Evolutionary conservation across 2,113 vertebrate genomes (phyloP).

Genomic region (Shinisaurus crocodilurus): DNA sequence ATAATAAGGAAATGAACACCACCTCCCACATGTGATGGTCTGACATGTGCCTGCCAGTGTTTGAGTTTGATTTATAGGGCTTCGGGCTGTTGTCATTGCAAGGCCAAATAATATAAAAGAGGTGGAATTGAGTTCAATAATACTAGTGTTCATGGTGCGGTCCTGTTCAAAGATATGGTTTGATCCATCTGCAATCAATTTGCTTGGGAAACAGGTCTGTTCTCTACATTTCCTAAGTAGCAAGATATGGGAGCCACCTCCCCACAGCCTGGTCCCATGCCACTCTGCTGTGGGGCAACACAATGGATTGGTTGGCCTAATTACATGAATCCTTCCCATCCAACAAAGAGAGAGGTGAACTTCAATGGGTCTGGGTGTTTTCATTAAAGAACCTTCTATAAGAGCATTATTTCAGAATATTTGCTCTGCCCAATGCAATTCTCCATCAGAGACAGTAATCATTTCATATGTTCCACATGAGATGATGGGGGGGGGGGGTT

Average conservation of each 20-base stretch:
- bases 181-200: not conserved
- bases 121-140: not conserved
- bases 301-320: not conserved
- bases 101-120: not conserved
- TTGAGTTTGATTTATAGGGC: not conserved
- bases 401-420: not conserved
- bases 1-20: not conserved
- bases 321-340: not conserved
- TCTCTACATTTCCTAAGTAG: not conserved
- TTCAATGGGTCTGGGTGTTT: not conserved
- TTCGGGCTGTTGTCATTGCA: not conserved
- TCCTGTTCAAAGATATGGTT: not conserved
- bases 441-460: not conserved
- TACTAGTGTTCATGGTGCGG: not conserved
- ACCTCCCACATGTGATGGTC: not conserved
- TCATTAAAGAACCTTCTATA: not conserved
- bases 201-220: not conserved
- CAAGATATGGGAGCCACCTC: not conserved
- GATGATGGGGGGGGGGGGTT: too few relatives aligned
- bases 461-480: not conserved
- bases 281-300: not conserved
- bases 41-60: not conserved
- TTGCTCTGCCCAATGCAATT: not conserved
- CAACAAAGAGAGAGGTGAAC: not conserved
- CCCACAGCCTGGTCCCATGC: not conserved